Conservation (phyloP, 2,888 invertebrate species). For the Cataglyphis livida region DNA sequence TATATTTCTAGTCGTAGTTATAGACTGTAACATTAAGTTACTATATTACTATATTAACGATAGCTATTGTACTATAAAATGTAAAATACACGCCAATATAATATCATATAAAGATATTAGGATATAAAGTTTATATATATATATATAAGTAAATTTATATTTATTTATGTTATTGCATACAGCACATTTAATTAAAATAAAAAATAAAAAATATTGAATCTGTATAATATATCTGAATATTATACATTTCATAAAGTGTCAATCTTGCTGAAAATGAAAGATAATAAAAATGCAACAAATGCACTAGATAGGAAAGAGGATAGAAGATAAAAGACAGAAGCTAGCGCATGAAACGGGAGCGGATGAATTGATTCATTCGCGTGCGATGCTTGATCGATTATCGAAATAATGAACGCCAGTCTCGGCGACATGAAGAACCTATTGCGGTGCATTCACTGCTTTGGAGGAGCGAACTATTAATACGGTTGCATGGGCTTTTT, state of each 20-base stretch:
- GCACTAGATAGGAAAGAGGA: not conserved
- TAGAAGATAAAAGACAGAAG: conserved; percentile 22
- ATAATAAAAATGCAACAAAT: conserved; percentile 14
- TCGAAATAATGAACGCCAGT: conserved; percentile 44
- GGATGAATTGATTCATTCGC: conserved; percentile 34
- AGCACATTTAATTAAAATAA: not conserved
- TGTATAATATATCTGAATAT: not conserved
- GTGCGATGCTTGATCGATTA: conserved; percentile 44
- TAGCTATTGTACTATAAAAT: not conserved
- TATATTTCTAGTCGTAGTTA: not conserved
- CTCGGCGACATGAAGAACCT: conserved; percentile 39
- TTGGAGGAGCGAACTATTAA: conserved; percentile 38
- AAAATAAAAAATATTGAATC: not conserved
- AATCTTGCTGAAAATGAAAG: not conserved
- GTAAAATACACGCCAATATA: not conserved
- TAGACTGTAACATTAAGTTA: not conserved
- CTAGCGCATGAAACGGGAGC: conserved; percentile 1
- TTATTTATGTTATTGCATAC: not conserved
- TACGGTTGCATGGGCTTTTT: conserved; percentile 40
- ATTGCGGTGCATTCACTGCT: conserved; percentile 28
- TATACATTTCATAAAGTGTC: not conserved
- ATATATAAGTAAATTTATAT: not conserved
- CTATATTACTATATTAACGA: not conserved
- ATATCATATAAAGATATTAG: not conserved
- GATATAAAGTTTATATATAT: not conserved